Percentiles rank a stretch among this genome's conserved stretches.
Evolutionary conservation across 2,797 vertebrate species (phyloP).

Genomic region (Uromys caudimaculatus): DNA sequence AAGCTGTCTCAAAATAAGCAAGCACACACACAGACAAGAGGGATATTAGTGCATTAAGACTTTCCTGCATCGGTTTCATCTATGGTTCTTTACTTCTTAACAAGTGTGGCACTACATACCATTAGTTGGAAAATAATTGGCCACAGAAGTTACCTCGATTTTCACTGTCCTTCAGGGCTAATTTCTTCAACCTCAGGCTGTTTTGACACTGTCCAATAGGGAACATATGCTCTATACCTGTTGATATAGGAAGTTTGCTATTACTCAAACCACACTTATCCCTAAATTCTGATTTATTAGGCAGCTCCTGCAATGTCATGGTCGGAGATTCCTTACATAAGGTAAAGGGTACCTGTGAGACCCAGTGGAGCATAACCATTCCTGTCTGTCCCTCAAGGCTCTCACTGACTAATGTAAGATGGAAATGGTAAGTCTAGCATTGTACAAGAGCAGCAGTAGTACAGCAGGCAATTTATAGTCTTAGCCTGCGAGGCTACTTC

Average conservation of each 20-base stretch:
- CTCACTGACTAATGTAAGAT: background rate
- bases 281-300: conserved; percentile 47
- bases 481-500: background rate
- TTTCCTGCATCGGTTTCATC: conserved; percentile 15
- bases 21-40: background rate
- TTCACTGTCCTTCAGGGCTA: conserved; percentile 5
- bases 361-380: background rate
- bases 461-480: conserved; percentile 14
- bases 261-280: background rate
- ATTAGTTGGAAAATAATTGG: conserved; percentile 29
- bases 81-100: conserved; percentile 25
- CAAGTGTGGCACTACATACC: background rate
- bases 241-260: background rate
- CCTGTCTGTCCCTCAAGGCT: conserved; percentile 38
- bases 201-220: background rate
- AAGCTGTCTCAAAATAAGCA: background rate
- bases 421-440: background rate
- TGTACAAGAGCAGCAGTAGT: background rate
- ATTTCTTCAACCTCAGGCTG: conserved; percentile 24
- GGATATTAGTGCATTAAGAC: conserved; percentile 38
- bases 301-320: background rate
- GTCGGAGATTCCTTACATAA: background rate
- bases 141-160: background rate
- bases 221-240: conserved; percentile 40
- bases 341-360: background rate